Base-by-base conservation (phyloP, 1,140 invertebrate species). In the Akabosia matsudoensis region DNA sequence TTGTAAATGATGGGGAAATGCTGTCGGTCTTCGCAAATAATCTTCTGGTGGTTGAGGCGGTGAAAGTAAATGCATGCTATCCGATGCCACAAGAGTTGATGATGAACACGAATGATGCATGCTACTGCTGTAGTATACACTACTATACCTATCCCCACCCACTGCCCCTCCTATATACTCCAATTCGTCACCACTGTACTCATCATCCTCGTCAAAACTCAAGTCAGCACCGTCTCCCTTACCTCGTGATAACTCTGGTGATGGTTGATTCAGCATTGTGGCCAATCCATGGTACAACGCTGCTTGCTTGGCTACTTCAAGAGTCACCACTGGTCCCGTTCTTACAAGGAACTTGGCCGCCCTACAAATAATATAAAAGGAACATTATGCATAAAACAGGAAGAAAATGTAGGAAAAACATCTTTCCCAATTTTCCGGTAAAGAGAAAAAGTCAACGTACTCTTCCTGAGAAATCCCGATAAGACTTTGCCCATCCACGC, bases 251-350 rank as follows among this genome's bases (percentile, higher is more conserved):
- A 93, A 90, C 82, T 93, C 88, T 82, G 95, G 89, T 85, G 92
- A 93, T 10, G 94, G 94, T 84, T 97, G 95, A 79, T 94, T 94
- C 13, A 98, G 87, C 74, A 98, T 87, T 45, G 94, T 96, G 4
- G 95, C 95, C 52, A 99, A 87, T 56, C 97, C 97, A 86, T 99
- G 97, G 84, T 95, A 95, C 82, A 98, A 93, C 28, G 97, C 97
- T 31, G 94, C 97, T 85, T 97, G 95, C 86, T 99, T 98, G 3
- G 96, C 96, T 51, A 99, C 96, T 86, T 98, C 96, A 54, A 99
- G 86, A 1, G 92, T 94, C 3, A 99, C 97, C 0, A 95, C 90
- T 7, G 93, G 92, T 16, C 96, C 97, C 22, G 97, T 98, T 74
- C 93, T 88, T 34, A 96, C 96, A 83, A 99, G 90, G 84, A 97